These are phyloP conservation scores for Origma solitaria DNA, from an alignment of 2,113 vertebrate species.

Conservation along the genomic window DNA sequence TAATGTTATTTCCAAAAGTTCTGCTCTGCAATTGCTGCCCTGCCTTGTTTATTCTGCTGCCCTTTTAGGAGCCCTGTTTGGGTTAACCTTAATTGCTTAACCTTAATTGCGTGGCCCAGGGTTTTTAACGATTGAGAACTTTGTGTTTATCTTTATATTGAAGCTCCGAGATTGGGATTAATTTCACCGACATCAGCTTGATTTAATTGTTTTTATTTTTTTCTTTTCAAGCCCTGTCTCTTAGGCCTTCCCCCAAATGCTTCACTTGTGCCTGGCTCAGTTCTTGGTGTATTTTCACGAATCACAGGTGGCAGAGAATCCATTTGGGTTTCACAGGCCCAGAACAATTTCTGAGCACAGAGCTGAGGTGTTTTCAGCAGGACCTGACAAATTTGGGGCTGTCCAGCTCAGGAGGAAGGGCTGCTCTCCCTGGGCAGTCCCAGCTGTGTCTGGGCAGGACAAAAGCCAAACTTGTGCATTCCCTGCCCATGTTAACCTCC, in stretches of 20 bases:
- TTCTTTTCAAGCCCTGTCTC: neutral
- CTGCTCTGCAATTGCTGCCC: accelerated
- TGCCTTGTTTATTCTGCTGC: neutral
- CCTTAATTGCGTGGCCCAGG: neutral
- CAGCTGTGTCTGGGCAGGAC: neutral
- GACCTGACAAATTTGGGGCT: neutral
- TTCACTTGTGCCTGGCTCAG: neutral
- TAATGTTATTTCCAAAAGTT: neutral
- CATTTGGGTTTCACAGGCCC: neutral
- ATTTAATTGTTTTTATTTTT: neutral
- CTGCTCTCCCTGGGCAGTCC: neutral
- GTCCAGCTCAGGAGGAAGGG: too few relatives aligned
- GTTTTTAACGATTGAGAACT: neutral
- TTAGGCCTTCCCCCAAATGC: neutral
- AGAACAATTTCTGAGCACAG: neutral
- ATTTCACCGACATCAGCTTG: neutral
- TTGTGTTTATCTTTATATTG: neutral
- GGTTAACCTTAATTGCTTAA: neutral
- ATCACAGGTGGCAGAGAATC: neutral
- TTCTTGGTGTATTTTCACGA: neutral
- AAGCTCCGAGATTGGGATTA: neutral
- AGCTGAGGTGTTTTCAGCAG: neutral
- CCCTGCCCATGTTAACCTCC: neutral
- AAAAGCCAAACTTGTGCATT: neutral
- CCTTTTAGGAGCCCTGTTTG: neutral